Evolutionary conservation across 2,888 invertebrate species (phyloP).

Genomic region (Lampropteryx suffumata): DNA sequence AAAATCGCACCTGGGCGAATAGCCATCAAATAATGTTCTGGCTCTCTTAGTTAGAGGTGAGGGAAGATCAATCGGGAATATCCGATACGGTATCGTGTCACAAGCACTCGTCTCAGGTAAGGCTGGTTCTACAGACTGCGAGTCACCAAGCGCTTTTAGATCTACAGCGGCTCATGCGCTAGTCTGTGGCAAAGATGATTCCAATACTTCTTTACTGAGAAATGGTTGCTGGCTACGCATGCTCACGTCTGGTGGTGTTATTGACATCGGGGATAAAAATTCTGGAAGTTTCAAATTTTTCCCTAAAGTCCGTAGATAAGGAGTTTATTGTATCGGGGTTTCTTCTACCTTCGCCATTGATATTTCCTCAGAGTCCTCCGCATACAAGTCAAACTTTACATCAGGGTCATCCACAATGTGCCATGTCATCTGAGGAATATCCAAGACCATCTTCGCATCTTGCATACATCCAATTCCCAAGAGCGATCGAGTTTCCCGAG

Average conservation of each 20-base stretch:
- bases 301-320: too few species aligned
- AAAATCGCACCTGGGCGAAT: conserved; percentile 7
- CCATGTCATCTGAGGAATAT: conserved; percentile 24
- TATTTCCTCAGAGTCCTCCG: conserved; percentile 13
- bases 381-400: conserved; percentile 16
- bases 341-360: neutral
- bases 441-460: conserved; percentile 25
- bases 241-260: too few species aligned
- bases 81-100: neutral
- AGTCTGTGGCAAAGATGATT: too few species aligned
- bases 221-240: too few species aligned
- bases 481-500: conserved; percentile 18
- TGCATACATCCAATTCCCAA: conserved; percentile 27
- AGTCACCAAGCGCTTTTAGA: too few species aligned
- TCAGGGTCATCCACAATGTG: conserved; percentile 21
- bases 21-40: neutral
- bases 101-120: too few species aligned
- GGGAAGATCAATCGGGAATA: neutral
- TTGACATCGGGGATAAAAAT: too few species aligned
- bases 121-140: too few species aligned
- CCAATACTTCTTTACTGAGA: too few species aligned
- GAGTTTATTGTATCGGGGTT: too few species aligned
- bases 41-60: conserved; percentile 3
- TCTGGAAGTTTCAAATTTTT: too few species aligned
- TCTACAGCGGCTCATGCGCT: neutral